These are phyloP conservation scores for Agrotis clavis DNA, from an alignment of 2,888 invertebrate genomes.

Conservation along the genomic window DNA sequence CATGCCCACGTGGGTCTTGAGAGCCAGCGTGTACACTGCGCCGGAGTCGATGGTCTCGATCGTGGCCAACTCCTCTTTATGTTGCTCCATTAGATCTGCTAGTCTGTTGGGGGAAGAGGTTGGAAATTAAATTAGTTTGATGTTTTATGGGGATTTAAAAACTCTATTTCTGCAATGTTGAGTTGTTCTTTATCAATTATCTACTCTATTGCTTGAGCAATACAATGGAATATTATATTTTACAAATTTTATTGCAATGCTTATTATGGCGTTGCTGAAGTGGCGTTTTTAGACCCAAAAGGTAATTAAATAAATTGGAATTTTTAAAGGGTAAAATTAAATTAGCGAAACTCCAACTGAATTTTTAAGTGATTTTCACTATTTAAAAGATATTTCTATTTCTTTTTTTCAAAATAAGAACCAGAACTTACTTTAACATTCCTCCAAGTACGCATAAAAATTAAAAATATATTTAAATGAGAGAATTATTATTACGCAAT, in stretches of 20 bases:
- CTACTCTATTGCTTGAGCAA: no score
- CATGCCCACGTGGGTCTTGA: constrained; percentile 99
- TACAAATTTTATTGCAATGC: no score
- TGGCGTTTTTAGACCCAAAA: no score
- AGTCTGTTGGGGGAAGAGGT: constrained; percentile 88
- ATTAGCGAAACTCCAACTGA: background rate
- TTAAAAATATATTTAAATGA: background rate
- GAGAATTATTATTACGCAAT: no score
- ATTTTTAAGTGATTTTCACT: no score
- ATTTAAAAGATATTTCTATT: no score
- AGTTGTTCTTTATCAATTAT: no score
- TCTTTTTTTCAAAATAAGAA: background rate
- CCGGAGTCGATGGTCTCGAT: constrained; percentile 98
- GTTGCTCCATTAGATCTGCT: constrained; percentile 98
- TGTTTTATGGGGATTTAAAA: background rate
- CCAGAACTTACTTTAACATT: constrained; percentile 13
- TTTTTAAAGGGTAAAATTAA: background rate
- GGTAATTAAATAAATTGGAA: no score
- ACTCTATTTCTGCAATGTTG: no score
- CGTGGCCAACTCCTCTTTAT: constrained; percentile 98
- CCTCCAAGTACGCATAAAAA: constrained; percentile 31
- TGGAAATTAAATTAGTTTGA: background rate
- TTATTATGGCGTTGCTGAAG: no score
- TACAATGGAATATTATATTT: no score
- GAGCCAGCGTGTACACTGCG: constrained; percentile 98